Conservation (phyloP, 2,888 invertebrate species). For the Pseudoips prasinana region DNA sequence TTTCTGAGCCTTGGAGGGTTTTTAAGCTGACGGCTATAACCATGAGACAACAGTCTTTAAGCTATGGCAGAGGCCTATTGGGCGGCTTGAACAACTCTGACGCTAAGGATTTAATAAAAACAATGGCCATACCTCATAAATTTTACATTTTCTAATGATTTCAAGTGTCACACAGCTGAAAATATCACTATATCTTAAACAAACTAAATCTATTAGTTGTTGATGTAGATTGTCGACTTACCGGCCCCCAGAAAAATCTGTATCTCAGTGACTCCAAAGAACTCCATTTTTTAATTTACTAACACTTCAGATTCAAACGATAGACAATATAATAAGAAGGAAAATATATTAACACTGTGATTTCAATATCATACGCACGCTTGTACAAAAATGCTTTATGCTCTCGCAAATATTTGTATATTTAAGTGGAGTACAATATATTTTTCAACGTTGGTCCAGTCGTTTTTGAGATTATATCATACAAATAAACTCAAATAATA, state of each 20-base stretch:
- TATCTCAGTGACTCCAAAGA: constrained; percentile 33
- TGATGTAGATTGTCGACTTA: constrained; percentile 20
- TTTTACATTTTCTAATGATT: too few relatives aligned
- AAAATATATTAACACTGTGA: constrained; percentile 11
- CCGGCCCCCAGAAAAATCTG: constrained; percentile 16
- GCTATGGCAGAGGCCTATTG: too few relatives aligned
- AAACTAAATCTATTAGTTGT: constrained; percentile 24
- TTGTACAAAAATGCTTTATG: too few relatives aligned
- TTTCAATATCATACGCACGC: constrained; percentile 1
- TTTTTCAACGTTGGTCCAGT: neutral
- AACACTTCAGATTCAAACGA: constrained; percentile 6
- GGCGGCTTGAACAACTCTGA: too few relatives aligned
- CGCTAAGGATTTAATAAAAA: too few relatives aligned
- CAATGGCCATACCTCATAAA: too few relatives aligned
- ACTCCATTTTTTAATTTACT: constrained; percentile 34
- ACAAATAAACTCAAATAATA: constrained; percentile 1
- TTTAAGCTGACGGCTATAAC: too few relatives aligned
- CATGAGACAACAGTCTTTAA: too few relatives aligned
- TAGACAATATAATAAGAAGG: constrained; percentile 20
- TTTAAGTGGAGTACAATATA: neutral
- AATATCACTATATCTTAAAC: constrained; percentile 13
- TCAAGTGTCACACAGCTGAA: constrained; percentile 7
- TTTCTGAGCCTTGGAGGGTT: too few relatives aligned
- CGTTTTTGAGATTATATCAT: neutral
- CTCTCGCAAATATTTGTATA: too few relatives aligned